Evolutionary conservation across 1,140 invertebrate species (phyloP).

Genomic region (Pollicipes pollicipes): DNA sequence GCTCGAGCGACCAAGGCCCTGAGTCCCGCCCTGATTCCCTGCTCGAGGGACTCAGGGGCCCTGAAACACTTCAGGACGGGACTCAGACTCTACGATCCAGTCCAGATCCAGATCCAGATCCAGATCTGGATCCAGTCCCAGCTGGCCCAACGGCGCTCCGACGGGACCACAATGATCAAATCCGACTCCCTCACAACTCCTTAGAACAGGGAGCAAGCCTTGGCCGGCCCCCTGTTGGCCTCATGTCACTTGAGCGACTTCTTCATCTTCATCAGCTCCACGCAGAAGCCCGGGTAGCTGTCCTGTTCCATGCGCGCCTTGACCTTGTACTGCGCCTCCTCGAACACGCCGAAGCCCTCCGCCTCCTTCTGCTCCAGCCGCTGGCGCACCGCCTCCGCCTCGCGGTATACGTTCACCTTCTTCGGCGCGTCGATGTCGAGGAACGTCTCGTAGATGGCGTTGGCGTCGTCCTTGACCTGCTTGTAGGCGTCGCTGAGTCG

Average conservation of each 20-base stretch:
- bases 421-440: background rate
- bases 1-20: too few relatives aligned
- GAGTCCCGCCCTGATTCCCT: too few relatives aligned
- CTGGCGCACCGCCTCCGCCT: background rate
- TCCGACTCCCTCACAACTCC: too few relatives aligned
- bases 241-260: background rate
- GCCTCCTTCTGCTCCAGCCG: background rate
- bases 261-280: background rate
- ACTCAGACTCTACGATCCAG: too few relatives aligned
- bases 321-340: background rate
- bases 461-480: background rate
- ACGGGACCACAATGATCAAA: too few relatives aligned
- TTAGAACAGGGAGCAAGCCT: background rate
- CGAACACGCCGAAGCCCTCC: background rate
- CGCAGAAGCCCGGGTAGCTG: background rate
- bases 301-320: background rate
- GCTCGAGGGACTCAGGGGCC: too few relatives aligned
- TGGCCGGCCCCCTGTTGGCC: background rate
- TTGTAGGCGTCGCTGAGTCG: background rate
- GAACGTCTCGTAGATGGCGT: background rate
- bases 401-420: background rate
- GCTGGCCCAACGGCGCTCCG: too few relatives aligned
- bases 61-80: too few relatives aligned
- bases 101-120: too few relatives aligned
- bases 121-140: too few relatives aligned